Percentiles rank a stretch among this genome's conserved stretches.
Evolutionary conservation across 2,888 invertebrate species (phyloP).

Genomic region (Acleris sparsana): DNA sequence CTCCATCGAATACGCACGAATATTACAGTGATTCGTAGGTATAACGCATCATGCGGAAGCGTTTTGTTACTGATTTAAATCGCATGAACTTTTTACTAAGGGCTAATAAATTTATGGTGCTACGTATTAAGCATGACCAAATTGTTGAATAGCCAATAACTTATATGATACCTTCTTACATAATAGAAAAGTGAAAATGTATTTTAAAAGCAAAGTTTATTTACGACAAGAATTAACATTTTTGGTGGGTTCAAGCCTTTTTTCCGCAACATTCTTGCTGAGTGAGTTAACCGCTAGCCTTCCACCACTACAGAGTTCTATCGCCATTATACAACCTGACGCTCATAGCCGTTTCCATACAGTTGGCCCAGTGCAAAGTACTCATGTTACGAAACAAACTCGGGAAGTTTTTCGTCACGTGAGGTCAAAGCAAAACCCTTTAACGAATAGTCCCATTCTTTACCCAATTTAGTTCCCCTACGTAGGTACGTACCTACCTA

Average conservation of each 20-base stretch:
- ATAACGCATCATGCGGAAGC: slow-evolving; percentile 41
- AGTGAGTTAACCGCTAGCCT: too few relatives aligned
- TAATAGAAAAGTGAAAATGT: too few relatives aligned
- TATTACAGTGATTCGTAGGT: slow-evolving; percentile 30
- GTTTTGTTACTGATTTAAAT: slow-evolving; percentile 44
- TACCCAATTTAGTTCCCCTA: neutral
- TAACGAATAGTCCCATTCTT: neutral
- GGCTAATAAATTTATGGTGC: slow-evolving; percentile 3
- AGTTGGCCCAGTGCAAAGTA: too few relatives aligned
- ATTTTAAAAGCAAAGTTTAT: too few relatives aligned
- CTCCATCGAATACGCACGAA: slow-evolving; percentile 44
- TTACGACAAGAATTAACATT: too few relatives aligned
- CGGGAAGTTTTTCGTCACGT: neutral
- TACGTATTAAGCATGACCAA: slow-evolving; percentile 3
- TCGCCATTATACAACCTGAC: too few relatives aligned
- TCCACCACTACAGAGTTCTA: too few relatives aligned
- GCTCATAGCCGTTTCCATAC: too few relatives aligned
- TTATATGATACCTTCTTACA: neutral
- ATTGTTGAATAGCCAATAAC: neutral
- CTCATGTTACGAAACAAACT: too few relatives aligned
- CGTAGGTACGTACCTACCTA: neutral
- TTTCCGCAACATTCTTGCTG: too few relatives aligned
- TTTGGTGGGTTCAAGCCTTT: too few relatives aligned
- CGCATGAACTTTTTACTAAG: slow-evolving; percentile 36
- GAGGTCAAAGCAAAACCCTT: neutral